Evolutionary conservation across 1,140 invertebrate species (phyloP), one percentile per base, ranked within the genome.

Genomic region (Oreohelix idahoensis): DNA sequence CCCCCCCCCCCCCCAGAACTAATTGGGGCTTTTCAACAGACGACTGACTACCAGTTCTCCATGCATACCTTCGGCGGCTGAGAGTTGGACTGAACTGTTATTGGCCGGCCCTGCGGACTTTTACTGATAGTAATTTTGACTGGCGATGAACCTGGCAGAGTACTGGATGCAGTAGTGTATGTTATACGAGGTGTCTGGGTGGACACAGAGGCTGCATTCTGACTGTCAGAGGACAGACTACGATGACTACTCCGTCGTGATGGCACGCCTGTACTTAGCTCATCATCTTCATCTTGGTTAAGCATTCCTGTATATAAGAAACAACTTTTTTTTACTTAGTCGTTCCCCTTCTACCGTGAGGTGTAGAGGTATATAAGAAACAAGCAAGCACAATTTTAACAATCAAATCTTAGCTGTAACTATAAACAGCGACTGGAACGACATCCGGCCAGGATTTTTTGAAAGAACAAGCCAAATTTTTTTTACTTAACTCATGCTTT

Each of bases 71-170:
- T 92, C 42, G 91, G 90, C 77, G 91, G 88, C 71, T 89, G 90
- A 35, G 88, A 85, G 0, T 83, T 84, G 51, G 88, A 86, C 49
- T 89, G 86, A 35, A 88, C 87, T 15, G 85, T 85, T 29, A 89
- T 86, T 5, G 87, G 84, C 32, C 88, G 82, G 11, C 88, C 87
- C 80, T 90, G 88, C 29, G 91, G 90, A 84, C 89, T 91, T 79
- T 92, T 92, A 75, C 88, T 91, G 77, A 92, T 90, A 13, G 91
- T 92, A 69, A 92, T 92, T 83, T 92, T 92, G 63, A 91, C 89
- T 0, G 91, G 90, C 0, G 91, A 90, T 4, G 90, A 84, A 29
- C 86, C 85, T 29, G 87, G 83, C 11, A 87, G 73, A 29, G 83
- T 85, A 77, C 84, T 87, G 20, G 89, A 86, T 20, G 88, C 82